These are phyloP conservation scores for Lumbricus terrestris DNA, from an alignment of 2,888 invertebrate species.

Conservation along the genomic window DNA sequence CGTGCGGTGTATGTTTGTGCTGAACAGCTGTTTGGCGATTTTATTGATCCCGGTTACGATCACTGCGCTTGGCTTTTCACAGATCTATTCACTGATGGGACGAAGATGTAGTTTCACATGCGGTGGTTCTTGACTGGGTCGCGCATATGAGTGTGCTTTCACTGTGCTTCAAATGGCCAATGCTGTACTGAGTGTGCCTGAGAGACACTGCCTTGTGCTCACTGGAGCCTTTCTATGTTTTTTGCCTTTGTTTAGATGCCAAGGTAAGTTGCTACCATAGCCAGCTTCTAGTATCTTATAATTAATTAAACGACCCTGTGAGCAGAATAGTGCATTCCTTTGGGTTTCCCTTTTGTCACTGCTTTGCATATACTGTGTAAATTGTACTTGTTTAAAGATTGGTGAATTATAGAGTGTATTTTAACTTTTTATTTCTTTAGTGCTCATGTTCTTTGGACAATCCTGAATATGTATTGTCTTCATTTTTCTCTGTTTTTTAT, in stretches of 20 bases:
- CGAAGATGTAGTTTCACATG: neutral
- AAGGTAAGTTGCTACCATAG: neutral
- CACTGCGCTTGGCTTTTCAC: neutral
- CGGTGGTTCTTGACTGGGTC: neutral
- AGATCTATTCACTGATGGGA: neutral
- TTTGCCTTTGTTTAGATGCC: constrained; percentile 3
- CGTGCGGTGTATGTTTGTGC: neutral
- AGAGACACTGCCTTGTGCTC: neutral
- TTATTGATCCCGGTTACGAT: neutral
- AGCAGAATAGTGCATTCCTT: too few relatives aligned
- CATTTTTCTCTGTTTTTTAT: neutral
- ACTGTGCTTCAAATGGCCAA: neutral
- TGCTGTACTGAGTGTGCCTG: neutral
- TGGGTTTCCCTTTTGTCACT: too few relatives aligned
- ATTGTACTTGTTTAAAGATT: too few relatives aligned
- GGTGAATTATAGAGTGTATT: too few relatives aligned
- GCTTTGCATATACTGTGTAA: too few relatives aligned
- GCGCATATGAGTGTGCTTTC: neutral
- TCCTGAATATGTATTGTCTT: neutral
- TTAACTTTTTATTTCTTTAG: too few relatives aligned
- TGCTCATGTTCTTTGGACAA: neutral
- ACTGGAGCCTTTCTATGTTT: neutral
- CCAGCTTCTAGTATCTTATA: neutral
- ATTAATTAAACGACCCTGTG: too few relatives aligned
- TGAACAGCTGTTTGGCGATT: neutral